Percentiles rank a stretch among this genome's conserved stretches.
Evolutionary conservation across 2,113 vertebrate species (phyloP).

Genomic region (Dasyprocta punctata): DNA sequence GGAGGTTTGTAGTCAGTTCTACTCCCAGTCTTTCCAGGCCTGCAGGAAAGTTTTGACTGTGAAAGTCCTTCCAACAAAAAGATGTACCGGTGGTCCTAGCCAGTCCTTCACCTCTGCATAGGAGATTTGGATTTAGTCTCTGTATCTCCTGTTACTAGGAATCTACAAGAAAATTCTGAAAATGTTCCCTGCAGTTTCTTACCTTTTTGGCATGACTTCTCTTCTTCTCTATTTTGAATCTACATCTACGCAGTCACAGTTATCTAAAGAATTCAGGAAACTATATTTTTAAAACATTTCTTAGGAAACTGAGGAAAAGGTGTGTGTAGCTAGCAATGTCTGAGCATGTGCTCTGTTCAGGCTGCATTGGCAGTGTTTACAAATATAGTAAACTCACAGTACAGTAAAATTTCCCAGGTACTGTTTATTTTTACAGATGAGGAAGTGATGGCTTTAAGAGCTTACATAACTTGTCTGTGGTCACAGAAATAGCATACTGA

Average conservation of each 20-base stretch:
- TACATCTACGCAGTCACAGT: background rate
- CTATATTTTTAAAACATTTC: background rate
- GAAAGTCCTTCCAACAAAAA: background rate
- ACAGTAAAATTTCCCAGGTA: background rate
- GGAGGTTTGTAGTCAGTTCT: background rate
- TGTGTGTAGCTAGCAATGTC: background rate
- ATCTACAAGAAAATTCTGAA: background rate
- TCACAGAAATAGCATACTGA: background rate
- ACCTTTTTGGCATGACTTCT: background rate
- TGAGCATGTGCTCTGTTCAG: background rate
- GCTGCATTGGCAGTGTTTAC: background rate
- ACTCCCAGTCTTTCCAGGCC: background rate
- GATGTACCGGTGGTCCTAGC: background rate
- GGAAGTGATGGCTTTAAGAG: background rate
- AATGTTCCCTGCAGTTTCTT: background rate
- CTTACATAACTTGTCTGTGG: background rate
- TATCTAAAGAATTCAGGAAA: background rate
- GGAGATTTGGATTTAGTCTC: background rate
- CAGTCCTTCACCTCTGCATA: background rate
- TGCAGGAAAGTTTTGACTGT: background rate
- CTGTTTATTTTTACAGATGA: background rate
- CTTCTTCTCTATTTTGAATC: background rate
- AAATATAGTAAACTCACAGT: background rate
- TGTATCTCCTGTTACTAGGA: background rate
- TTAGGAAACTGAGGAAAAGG: background rate